Conservation (phyloP, 2,113 vertebrate genomes). For the Thermophis baileyi region DNA sequence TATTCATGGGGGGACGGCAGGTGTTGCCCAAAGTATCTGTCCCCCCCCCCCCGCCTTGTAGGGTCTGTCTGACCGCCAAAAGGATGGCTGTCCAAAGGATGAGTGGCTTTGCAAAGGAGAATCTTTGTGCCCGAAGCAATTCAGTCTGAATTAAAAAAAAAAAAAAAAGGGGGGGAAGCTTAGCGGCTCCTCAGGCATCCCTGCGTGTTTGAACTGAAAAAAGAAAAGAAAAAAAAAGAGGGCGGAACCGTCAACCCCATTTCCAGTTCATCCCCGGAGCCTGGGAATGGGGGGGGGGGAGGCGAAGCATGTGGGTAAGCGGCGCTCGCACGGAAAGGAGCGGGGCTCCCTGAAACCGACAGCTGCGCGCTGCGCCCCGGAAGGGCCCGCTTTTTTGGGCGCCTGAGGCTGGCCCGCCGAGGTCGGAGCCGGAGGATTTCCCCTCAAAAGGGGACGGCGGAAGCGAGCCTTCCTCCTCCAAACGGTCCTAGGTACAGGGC, state of each 20-base stretch:
- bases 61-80: slow-evolving; percentile 28
- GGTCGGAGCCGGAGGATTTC: slow-evolving; percentile 10
- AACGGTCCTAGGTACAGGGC: slow-evolving; percentile 1
- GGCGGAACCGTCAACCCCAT: accelerated
- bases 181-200: neutral
- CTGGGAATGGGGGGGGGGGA: neutral
- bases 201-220: neutral
- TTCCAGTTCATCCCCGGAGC: neutral
- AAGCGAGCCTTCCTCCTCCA: neutral
- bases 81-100: slow-evolving; percentile 1
- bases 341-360: neutral
- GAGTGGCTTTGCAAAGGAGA: slow-evolving; percentile 22
- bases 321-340: neutral
- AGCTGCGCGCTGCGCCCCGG: slow-evolving; percentile 15
- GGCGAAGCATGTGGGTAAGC: slow-evolving; percentile 17
- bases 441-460: slow-evolving; percentile 19
- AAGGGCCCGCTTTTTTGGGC: neutral
- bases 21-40: slow-evolving; percentile 67
- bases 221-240: neutral
- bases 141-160: neutral
- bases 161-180: accelerated
- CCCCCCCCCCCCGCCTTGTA: slow-evolving; percentile 58
- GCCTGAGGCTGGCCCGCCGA: slow-evolving; percentile 20
- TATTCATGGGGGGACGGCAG: slow-evolving; percentile 73
- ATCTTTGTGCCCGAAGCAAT: neutral